Evolutionary conservation across 2,113 vertebrate genomes (phyloP).

Genomic region (Machaerirhynchus nigripectus): DNA sequence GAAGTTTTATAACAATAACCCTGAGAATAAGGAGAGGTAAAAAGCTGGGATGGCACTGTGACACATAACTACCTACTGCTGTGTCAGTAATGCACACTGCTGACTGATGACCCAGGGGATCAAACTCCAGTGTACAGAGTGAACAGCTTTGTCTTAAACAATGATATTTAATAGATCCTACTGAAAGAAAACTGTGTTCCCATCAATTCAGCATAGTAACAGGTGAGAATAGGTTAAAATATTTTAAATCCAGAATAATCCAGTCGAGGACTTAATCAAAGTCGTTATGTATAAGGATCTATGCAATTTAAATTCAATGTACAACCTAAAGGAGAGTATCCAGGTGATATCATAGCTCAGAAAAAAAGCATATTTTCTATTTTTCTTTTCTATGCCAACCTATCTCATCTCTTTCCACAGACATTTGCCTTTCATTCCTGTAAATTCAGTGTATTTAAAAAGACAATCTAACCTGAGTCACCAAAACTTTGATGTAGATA

Average conservation of each 20-base stretch:
- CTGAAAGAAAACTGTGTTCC: background rate
- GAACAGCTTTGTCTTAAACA: background rate
- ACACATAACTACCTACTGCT: background rate
- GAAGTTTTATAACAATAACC: background rate
- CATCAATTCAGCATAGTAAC: background rate
- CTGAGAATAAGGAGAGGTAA: background rate
- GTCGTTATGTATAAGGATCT: background rate
- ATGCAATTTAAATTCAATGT: background rate
- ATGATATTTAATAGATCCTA: background rate
- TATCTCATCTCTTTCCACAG: background rate
- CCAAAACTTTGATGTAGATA: background rate
- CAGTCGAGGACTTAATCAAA: background rate
- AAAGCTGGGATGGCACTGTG: background rate
- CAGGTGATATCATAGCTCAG: background rate
- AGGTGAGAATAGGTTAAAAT: background rate
- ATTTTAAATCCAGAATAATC: background rate
- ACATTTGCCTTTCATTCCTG: background rate
- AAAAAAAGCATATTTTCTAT: background rate
- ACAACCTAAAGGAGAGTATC: background rate
- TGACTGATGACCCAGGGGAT: background rate
- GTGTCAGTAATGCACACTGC: background rate
- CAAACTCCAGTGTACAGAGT: background rate
- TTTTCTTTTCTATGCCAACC: background rate
- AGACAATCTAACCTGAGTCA: background rate
- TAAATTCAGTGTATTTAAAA: background rate